A percentile compares a stretch with the other conserved stretches of the same genome.
Conservation (phyloP, 2,113 vertebrate genomes). For the Ptyas mucosa region DNA sequence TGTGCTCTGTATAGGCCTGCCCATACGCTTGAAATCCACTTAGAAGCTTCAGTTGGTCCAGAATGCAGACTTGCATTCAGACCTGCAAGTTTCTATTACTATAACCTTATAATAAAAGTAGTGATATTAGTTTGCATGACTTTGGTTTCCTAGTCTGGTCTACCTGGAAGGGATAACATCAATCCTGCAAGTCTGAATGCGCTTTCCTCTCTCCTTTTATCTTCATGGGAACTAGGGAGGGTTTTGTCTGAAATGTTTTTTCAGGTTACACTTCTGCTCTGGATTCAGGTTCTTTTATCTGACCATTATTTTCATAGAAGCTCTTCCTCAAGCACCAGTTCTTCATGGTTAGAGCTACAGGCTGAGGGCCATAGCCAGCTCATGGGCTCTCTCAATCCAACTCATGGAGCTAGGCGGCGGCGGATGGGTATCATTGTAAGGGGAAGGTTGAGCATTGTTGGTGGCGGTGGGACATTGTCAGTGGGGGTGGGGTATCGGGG, state of each 20-base stretch:
- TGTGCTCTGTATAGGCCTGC: not conserved
- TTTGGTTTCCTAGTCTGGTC: not conserved
- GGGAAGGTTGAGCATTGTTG: no score
- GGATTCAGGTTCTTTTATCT: not conserved
- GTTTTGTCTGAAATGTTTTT: not conserved
- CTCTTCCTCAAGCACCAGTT: not conserved
- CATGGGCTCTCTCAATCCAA: accelerated
- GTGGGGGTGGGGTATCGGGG: not conserved
- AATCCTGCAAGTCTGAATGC: not conserved
- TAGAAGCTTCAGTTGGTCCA: not conserved
- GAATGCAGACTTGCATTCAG: not conserved
- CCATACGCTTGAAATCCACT: not conserved
- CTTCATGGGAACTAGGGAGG: not conserved
- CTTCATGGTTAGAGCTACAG: no score
- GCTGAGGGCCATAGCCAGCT: no score
- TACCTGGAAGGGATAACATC: not conserved
- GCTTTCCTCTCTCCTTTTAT: not conserved
- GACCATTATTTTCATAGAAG: not conserved
- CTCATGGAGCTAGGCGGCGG: no score
- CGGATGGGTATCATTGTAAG: no score
- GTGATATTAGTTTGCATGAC: not conserved
- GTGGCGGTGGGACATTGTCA: not conserved
- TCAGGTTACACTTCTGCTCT: not conserved
- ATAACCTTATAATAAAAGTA: not conserved
- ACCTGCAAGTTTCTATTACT: not conserved